Evolutionary conservation across 2,113 vertebrate genomes (phyloP), one percentile per base, ranked within the genome.

Genomic region (Dicerorhinus sumatrensis): DNA sequence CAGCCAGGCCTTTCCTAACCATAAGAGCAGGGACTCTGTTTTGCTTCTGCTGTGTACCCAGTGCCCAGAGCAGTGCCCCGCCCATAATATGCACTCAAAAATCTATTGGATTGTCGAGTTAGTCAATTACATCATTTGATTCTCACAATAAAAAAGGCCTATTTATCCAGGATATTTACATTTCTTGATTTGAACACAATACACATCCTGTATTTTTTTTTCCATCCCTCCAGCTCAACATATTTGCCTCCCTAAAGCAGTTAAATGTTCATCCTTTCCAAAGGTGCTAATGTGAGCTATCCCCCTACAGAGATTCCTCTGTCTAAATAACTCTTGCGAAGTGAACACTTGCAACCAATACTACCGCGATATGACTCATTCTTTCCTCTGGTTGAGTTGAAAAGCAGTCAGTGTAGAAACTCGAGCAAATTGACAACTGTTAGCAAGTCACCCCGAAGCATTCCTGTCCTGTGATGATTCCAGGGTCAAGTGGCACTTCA

Each of bases 81-180:
- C 60, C 93, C 65, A 14, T 29, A 73, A 88, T 0, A 88, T 76
- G 63, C 94, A 80, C 27, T 33, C 86, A 93, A 88, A 73, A 89
- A 69, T 46, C 31, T 83, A 9, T 73, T 75, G 70, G 80, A 14
- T 75, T 42, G 87, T 5, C 48, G 18, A 63, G 51, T 75, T 89
- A n/a, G 11, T 73, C 54, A 33, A 39, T 51, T 83, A 51, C 10
- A 58, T 83, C 62, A 51, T 58, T 95, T 77, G 54, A 73, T 54
- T 58, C 25, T 69, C 18, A 72, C 13, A 91, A 72, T 65, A 54
- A 84, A 81, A 81, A 83, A 76, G 23, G 69, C 14, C 39, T 96
- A 6, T 75, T 95, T 42, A 48, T 79, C 70, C 70, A 79, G 69
- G 33, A 93, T 84, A 88, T 80, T 84, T 89, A 62, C 77, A 39